Percentiles rank a stretch among this genome's conserved stretches.
phyloP scores from a whole-genome alignment of 2,888 invertebrate genomes.

The Craniophora ligustri region DNA sequence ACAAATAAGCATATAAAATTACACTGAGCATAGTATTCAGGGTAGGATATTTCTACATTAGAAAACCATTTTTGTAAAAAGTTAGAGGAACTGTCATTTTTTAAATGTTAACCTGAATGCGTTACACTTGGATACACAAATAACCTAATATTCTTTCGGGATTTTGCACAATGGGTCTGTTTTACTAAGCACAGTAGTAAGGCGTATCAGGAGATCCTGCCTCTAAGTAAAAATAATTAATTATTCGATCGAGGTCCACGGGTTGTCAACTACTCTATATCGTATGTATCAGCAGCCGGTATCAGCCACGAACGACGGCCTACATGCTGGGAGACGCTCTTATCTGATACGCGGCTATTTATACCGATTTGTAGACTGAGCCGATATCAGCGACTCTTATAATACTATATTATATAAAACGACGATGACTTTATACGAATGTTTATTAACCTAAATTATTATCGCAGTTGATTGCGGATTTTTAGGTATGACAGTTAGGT shows the following conservation, averaged over 20 bases:
- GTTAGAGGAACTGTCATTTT: no score
- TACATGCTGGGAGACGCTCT: constrained; percentile 38
- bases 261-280: not conserved
- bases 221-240: no score
- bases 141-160: no score
- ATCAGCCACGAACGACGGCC: constrained; percentile 49
- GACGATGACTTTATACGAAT: constrained; percentile 27
- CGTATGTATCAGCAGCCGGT: constrained; percentile 27
- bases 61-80: no score
- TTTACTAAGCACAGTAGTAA: no score
- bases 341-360: constrained; percentile 37
- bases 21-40: no score
- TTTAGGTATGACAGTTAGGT: not conserved
- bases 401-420: constrained; percentile 22
- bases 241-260: not conserved
- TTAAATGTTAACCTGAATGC: no score
- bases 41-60: no score
- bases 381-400: constrained; percentile 21
- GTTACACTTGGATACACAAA: no score
- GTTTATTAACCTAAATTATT: constrained; percentile 37
- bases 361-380: constrained; percentile 20
- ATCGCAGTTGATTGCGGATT: constrained; percentile 38
- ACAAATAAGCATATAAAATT: no score
- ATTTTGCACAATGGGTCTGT: no score
- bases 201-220: no score